Evolutionary conservation across 2,797 vertebrate species (phyloP), one percentile per base, ranked within the genome.

Genomic region (Hozukius guyotensis): DNA sequence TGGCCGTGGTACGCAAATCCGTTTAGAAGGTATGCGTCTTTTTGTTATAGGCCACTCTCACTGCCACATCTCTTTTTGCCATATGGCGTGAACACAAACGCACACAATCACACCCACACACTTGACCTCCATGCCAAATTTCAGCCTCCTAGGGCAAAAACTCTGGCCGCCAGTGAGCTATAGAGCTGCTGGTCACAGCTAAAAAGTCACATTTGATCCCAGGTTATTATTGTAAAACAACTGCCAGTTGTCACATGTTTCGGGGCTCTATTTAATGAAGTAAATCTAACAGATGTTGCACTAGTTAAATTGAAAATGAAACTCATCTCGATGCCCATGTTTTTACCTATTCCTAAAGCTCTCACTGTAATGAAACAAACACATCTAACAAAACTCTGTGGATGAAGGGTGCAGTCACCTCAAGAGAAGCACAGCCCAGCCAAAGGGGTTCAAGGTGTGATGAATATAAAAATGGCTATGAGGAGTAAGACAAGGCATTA

Each of bases 401-500:
- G 29, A 72, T 46, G 27, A 69, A 52, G 25, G 34, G 9, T 42
- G 34, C 32, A 49, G 42, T 49, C 27, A 24, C 4, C 31, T 70
- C 34, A 77, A 75, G 22, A 56, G 9, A 63, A 36, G 5, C 4
- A 8, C 46, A 27, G 49, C 8, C 8, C 27, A 63, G 27, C 38
- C 60, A 38, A 27, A 68, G 6, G 31, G 38, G 53, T 34, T 72
- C 22, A 70, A 64, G 22, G 61, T 81, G 84, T 88, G 88, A 82
- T 88, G 65, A 75, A 82, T 80, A 81, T 13, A 75, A 53, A 76
- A 29, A 22, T 72, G 34, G 6, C 13, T 60, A 62, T 84, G 80
- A 87, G 87, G 82, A 87, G 83, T 87, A 86, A 87, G 88, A 55
- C 34, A 84, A 88, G 89, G 75, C 69, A 88, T 92, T 89, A 67